Evolutionary conservation across 2,888 invertebrate genomes (phyloP).

Genomic region (Euplagia quadripunctaria): DNA sequence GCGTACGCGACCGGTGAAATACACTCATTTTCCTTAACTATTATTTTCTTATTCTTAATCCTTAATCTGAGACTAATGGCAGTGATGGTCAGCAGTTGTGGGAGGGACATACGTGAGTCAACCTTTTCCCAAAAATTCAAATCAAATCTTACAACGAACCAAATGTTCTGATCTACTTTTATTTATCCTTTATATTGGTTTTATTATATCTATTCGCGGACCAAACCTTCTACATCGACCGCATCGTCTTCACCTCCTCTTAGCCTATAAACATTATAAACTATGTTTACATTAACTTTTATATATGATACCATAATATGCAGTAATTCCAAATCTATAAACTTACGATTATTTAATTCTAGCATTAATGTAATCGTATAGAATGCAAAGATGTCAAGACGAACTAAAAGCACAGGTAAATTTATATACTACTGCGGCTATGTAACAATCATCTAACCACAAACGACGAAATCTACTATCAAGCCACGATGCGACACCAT

Average conservation of each 20-base stretch:
- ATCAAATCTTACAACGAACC: slow-evolving; percentile 66
- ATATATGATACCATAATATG: slow-evolving; percentile 41
- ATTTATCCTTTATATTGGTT: slow-evolving; percentile 46
- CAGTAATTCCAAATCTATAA: slow-evolving; percentile 47
- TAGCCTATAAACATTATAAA: slow-evolving; percentile 49
- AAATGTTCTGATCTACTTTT: slow-evolving; percentile 62
- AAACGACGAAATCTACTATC: slow-evolving; percentile 45
- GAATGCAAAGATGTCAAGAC: slow-evolving; percentile 44
- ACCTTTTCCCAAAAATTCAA: slow-evolving; percentile 69
- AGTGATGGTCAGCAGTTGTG: slow-evolving; percentile 81
- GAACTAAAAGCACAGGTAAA: slow-evolving; percentile 36
- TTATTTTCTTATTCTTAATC: slow-evolving; percentile 61
- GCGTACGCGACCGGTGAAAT: slow-evolving; percentile 42
- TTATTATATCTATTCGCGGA: slow-evolving; percentile 55
- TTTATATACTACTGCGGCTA: slow-evolving; percentile 25
- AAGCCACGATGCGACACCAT: slow-evolving; percentile 53
- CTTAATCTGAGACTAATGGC: slow-evolving; percentile 79
- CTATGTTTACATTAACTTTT: slow-evolving; percentile 47
- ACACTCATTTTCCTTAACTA: slow-evolving; percentile 62
- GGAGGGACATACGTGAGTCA: slow-evolving; percentile 71
- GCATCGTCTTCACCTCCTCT: slow-evolving; percentile 49
- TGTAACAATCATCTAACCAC: slow-evolving; percentile 36
- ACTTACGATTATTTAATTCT: slow-evolving; percentile 51
- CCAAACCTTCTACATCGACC: slow-evolving; percentile 39
- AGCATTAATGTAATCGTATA: slow-evolving; percentile 46